phyloP scores from a whole-genome alignment of 2,113 vertebrate genomes.

The Prunella himalayana region DNA sequence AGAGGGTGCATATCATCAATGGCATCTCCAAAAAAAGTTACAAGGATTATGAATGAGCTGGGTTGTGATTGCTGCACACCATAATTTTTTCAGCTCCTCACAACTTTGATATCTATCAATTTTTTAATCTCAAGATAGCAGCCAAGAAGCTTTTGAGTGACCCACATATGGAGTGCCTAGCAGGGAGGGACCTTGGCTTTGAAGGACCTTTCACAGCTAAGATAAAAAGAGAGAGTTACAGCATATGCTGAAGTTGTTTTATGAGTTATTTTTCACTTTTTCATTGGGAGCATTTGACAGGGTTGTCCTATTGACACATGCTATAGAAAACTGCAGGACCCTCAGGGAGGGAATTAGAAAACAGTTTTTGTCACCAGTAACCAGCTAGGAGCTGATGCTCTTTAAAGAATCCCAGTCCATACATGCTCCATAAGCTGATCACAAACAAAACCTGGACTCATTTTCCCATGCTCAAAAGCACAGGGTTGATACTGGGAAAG shows the following conservation, averaged over 20 bases:
- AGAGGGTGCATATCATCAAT: fast-evolving
- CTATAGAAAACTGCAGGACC: not conserved
- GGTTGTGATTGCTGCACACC: not conserved
- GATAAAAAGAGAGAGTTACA: not conserved
- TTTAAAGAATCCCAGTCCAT: not conserved
- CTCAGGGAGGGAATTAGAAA: not conserved
- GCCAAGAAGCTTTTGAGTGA: not conserved
- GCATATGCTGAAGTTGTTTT: not conserved
- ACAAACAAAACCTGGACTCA: not conserved
- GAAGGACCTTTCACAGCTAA: not conserved
- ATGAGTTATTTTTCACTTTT: not conserved
- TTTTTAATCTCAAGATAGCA: not conserved
- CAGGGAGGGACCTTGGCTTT: not conserved
- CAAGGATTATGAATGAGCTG: not conserved
- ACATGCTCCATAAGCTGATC: fast-evolving
- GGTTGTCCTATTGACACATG: not conserved
- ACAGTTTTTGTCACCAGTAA: not conserved
- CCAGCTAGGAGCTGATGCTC: not conserved
- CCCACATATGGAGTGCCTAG: not conserved
- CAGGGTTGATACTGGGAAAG: fast-evolving
- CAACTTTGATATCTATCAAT: not conserved
- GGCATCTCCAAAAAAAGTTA: not conserved
- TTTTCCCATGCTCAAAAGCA: not conserved
- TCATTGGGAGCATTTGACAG: not conserved
- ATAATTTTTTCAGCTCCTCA: not conserved